Base-by-base conservation (phyloP, 2,113 vertebrate species). In the Thryonomys swinderianus region DNA sequence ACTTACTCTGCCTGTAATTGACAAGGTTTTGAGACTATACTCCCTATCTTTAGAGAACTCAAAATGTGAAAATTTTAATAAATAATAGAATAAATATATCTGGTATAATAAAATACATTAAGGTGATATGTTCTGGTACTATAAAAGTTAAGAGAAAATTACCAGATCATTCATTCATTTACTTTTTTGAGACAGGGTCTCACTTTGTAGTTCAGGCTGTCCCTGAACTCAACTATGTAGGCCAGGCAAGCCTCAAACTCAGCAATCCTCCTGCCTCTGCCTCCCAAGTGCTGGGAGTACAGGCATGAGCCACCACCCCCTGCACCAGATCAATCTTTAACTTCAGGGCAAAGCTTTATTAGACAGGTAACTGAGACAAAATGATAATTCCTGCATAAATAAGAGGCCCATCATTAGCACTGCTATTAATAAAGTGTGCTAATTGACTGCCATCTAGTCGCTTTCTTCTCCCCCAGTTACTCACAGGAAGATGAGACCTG, bases 341-440 rank as follows among this genome's bases (percentile, higher is more conserved):
- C 17, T 48, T 34, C 45, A 78, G 30, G 27, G 8, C 85, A 90
- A 37, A 30, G 40, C 20, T 85, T 93, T 85, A 76, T 16, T 85
- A 62, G 42, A 61, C 73, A 30, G 25, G 73, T 7, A 62, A 25
- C 10, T 25, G 1, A 92, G 40, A 66, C 61, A 40, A 53, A 83
- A 14, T 30, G 83, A 81, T 57, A 67, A 76, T 87, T 48, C 74
- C 20, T 74, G 3, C n/a, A 10, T 61, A 86, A 80, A 59, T 73
- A 62, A 85, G 32, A 57, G 4, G 18, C 1, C n/a, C 62, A 4
- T 93, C 62, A 78, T 79, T 85, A 89, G 48, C 18, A 37, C 66
- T 88, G 45, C 53, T 93, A 30, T 53, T 91, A 89, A 85, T 48
- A 30, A 92, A 61, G 21, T 74, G 76, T 42, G 71, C 67, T 90